Base-by-base conservation (phyloP, 64 coral and sea anemone species). In the Porites australiensis region DNA sequence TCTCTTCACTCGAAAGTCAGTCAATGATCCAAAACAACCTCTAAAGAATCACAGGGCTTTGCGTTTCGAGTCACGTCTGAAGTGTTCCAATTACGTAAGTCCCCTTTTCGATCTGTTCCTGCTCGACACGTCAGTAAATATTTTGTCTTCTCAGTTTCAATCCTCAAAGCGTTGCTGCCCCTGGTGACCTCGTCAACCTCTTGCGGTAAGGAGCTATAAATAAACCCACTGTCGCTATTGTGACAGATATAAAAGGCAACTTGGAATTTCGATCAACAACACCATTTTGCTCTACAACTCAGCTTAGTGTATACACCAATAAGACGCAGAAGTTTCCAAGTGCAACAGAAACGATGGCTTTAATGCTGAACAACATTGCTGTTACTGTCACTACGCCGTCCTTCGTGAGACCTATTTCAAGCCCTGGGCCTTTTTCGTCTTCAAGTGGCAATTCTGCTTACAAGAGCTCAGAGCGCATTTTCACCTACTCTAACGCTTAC, bases 81-180 rank as follows among this genome's bases (percentile, higher is more conserved):
- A 13, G 19, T 13, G n/a, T 6, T 44, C 81, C 0, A 37, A 49
- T n/a, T 84, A 84, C 81, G 61, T 84, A 51, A 46, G 44, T 68
- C 44, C 5, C 58, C 18, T 11, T 84, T 84, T 46, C 63, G 69
- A 68, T 14, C 46, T 22, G 62, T 13, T 51, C 46, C 62, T 65
- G 50, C 81, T 49, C 81, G 48, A 51, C 81, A 84, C 45, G 81
- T 37, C 27, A 37, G 27, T 68, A 68, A 69, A 84, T 84, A 84
- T 84, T 76, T 84, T 68, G 81, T 16, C 81, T 19, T 84, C 81
- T 69, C 81, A 51, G 18, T 84, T 84, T 84, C 81, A 47, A 68
- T 84, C 62, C 46, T 44, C 63, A 48, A 37, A 84, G 44, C 46
- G 44, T 84, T n/a, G 81, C 47, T 84, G 46, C 62, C 81, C 79